phyloP scores from a whole-genome alignment of 1,140 invertebrate genomes.

The Andrena cerasifolii region DNA sequence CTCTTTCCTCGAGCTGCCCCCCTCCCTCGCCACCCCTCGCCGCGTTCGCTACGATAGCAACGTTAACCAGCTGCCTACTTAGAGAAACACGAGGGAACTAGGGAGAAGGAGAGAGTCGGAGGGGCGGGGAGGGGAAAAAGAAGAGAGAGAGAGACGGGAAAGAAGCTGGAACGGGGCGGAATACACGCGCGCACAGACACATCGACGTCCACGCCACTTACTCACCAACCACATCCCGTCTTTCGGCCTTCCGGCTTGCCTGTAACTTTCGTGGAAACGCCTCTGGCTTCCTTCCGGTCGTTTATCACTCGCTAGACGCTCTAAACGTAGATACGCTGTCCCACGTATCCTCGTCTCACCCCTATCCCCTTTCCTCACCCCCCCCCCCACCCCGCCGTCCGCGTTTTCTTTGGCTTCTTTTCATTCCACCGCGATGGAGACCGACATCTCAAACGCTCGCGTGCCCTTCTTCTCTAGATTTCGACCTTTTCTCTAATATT shows the following conservation, averaged over 20 bases:
- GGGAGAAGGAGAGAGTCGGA: neutral
- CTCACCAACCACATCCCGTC: conserved; percentile 67
- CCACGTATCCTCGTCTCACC: conserved; percentile 25
- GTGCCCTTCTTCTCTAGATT: conserved; percentile 15
- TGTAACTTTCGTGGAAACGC: conserved; percentile 72
- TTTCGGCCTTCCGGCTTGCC: conserved; percentile 66
- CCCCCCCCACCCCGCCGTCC: neutral
- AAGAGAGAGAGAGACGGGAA: neutral
- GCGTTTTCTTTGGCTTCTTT: neutral
- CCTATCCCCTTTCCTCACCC: neutral
- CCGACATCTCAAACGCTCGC: neutral
- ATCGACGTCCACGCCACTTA: conserved; percentile 53
- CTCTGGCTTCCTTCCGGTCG: conserved; percentile 77
- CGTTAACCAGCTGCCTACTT: conserved; percentile 57
- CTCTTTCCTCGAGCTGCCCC: conserved; percentile 18
- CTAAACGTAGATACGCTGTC: conserved; percentile 44
- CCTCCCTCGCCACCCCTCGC: conserved; percentile 13
- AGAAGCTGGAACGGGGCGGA: conserved; percentile 9
- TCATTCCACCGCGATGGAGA: too few relatives aligned
- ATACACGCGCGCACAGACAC: conserved; percentile 37
- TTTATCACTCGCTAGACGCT: conserved; percentile 73
- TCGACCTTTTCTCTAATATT: conserved; percentile 48
- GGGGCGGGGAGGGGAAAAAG: neutral
- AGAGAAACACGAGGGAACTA: conserved; percentile 27
- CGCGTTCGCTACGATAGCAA: conserved; percentile 49